Conservation (phyloP, 2,797 vertebrate genomes). For the Sphenopsis melanotis region DNA sequence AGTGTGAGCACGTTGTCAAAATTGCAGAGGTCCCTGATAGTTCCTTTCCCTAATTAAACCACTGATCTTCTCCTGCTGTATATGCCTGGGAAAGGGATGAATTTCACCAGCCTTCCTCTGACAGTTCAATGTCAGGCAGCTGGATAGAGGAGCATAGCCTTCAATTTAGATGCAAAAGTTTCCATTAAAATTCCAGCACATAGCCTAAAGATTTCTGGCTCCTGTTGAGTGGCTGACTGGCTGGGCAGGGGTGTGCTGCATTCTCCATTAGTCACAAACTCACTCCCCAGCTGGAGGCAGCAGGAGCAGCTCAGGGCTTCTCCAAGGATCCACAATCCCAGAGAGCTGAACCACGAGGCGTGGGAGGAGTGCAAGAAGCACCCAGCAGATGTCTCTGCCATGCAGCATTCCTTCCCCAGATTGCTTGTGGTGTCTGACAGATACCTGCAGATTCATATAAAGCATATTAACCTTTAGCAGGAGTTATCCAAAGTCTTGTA, state of each 20-base stretch:
- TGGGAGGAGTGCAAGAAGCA: neutral
- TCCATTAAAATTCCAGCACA: conserved; percentile 5
- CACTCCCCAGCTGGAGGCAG: neutral
- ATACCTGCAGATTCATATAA: conserved; percentile 19
- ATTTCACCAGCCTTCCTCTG: neutral
- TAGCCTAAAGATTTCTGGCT: conserved; percentile 2
- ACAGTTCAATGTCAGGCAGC: neutral
- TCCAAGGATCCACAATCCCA: accelerated
- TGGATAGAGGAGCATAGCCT: neutral
- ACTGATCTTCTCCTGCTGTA: neutral
- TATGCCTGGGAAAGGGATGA: neutral
- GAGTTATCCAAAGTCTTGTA: conserved; percentile 37
- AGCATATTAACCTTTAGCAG: conserved; percentile 38
- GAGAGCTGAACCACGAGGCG: accelerated
- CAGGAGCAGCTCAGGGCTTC: neutral
- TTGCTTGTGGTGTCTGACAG: neutral
- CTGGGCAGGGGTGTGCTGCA: neutral
- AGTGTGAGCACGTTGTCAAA: neutral
- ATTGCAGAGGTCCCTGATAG: neutral
- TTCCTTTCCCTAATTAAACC: neutral
- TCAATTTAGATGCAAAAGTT: conserved; percentile 26
- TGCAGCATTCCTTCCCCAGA: neutral
- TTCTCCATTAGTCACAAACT: neutral
- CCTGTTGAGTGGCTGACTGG: neutral
- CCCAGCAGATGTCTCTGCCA: conserved; percentile 76